A percentile compares a stretch with the other conserved stretches of the same genome.
Conservation (phyloP, 1,140 invertebrate species). For the Nixonia krombeini region DNA sequence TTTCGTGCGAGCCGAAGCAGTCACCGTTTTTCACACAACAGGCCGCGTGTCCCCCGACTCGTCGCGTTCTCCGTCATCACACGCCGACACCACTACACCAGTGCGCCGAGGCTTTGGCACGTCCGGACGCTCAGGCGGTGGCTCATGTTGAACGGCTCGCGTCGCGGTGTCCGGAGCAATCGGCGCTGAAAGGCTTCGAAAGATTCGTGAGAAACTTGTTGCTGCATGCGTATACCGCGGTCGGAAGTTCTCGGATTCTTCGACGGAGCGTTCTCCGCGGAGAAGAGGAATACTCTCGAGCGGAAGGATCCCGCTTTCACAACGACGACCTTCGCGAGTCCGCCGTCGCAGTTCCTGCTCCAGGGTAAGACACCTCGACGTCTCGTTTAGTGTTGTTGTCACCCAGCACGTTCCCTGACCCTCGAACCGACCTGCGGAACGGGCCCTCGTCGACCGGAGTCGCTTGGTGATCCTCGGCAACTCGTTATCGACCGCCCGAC, state of each 20-base stretch:
- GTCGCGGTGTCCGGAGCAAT: no score
- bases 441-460: not conserved
- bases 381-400: not conserved
- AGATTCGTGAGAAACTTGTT: no score
- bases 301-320: constrained; percentile 48
- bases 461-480: not conserved
- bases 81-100: no score
- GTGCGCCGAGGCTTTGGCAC: no score
- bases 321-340: constrained; percentile 47
- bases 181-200: no score
- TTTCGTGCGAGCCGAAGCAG: constrained; percentile 60
- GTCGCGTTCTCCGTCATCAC: not conserved
- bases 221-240: constrained; percentile 64
- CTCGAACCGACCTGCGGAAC: not conserved
- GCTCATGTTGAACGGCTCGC: no score
- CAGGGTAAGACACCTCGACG: constrained; percentile 27
- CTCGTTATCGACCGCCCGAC: not conserved
- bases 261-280: constrained; percentile 55
- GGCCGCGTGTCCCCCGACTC: not conserved
- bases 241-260: constrained; percentile 58
- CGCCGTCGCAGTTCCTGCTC: constrained; percentile 41
- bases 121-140: no score
- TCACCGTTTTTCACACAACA: constrained; percentile 33
- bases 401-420: not conserved
- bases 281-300: constrained; percentile 43